Base-by-base conservation (phyloP, 2,797 vertebrate species). In the Danio choprae region DNA sequence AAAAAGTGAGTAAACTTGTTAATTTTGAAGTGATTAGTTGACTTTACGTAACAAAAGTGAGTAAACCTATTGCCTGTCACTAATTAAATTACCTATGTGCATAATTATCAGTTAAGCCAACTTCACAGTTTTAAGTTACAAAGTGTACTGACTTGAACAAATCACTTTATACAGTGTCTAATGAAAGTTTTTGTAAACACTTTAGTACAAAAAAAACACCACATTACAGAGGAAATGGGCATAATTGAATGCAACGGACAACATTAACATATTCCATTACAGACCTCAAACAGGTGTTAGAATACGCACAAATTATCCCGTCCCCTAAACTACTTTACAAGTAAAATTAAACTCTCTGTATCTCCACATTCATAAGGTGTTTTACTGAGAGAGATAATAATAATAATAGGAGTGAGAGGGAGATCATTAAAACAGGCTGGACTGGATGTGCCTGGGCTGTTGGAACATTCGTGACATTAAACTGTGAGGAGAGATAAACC, bases 381-480 rank as follows among this genome's bases (percentile, higher is more conserved):
- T 63, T 53, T 15, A 53, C 29, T 29, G 8, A 53, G 46, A 40
- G 46, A 41, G 10, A 51, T 6, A 36, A 16, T 29, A 36, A 16
- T 29, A 36, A 74, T 13, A 13, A 74, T 9, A 18, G 43, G 29
- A 29, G 29, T 29, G 5, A 38, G 29, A 20, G 16, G 6, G 4
- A 41, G 6, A 20, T 64, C 48, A 55, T 75, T 75, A 64, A 64
- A 75, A 64, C 9, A 43, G 60, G 3, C 38, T 55, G 48, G 15
- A 29, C 48, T 53, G 13, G 0, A 13, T 43, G 59, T 63, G 59
- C 48, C 36, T 63, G 73, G 75, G 46, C 46, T 63, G 48, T 76
- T 64, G 60, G 48, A 64, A 55, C 38, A 76, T 51, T 55, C 20
- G 55, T 76, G 50, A 55, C 13, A 55, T 76, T 76, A 43, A 55